Conservation (phyloP, 2,797 vertebrate species). For the Neosilurus hyrtlii region DNA sequence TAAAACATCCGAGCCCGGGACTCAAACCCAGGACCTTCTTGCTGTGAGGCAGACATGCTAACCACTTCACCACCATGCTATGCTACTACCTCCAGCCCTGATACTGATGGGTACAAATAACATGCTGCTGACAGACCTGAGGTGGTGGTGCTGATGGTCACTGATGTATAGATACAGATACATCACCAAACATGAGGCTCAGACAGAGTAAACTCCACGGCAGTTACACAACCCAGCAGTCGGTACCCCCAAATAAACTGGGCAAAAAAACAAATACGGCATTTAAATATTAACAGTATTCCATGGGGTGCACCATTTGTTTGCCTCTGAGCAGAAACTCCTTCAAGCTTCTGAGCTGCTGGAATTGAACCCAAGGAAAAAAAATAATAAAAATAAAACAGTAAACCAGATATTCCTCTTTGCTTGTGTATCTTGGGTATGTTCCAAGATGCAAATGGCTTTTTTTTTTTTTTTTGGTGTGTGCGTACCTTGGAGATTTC, state of each 20-base stretch:
- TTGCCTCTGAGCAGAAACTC: neutral
- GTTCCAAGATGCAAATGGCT: conserved; percentile 25
- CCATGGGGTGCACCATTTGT: neutral
- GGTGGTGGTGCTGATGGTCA: neutral
- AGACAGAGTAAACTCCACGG: neutral
- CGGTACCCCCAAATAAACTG: neutral
- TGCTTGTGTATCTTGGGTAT: conserved; percentile 15
- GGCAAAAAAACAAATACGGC: neutral
- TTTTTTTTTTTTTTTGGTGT: neutral
- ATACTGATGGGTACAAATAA: too few relatives aligned
- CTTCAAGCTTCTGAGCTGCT: neutral
- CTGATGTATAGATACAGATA: neutral
- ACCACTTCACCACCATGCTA: too few relatives aligned
- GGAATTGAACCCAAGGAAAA: neutral
- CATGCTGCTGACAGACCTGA: neutral
- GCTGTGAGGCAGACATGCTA: too few relatives aligned
- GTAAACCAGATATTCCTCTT: neutral
- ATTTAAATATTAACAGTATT: neutral
- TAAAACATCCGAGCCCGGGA: too few relatives aligned
- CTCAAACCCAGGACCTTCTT: too few relatives aligned
- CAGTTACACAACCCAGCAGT: neutral
- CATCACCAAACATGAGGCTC: neutral
- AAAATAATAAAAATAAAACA: neutral
- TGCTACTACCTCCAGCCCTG: too few relatives aligned
- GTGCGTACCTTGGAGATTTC: conserved; percentile 20